Evolutionary conservation across 2,113 vertebrate genomes (phyloP), one percentile per base, ranked within the genome.

Genomic region (Alosa alosa): DNA sequence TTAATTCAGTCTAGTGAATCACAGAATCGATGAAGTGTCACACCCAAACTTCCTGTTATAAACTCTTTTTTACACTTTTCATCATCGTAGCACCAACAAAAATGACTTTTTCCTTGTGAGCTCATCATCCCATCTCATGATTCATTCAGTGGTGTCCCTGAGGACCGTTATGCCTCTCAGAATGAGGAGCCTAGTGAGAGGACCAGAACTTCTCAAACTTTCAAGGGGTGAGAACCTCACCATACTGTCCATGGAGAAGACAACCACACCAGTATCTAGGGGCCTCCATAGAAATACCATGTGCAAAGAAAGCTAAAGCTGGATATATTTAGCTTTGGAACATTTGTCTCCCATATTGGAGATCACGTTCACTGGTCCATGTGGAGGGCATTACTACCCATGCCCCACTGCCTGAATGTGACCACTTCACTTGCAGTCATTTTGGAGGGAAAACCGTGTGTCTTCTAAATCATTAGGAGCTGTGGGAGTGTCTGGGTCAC

Each of bases 91-190:
- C 55, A 85, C 83, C 72, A 84, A 91, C 47, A 86, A 82, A 81
- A 83, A 91, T 91, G 90, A 91, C 91, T 91, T 92, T 91, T 92
- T 85, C 82, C 45, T 82, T 87, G 82, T 89, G 36, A 81, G 50
- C 46, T 0, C 7, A 10, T 22, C 20, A 36, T 92, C 87, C 85
- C 82, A 60, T 92, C 90, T 84, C 25, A 22, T 41, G 11, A 1
- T 75, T 86, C 31, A n/a, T 83, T 64, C 31, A 13, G 41, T 31
- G 64, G 50, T 81, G 83, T 86, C 89, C 86, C 88, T 85, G 3
- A 85, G 44, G 31, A 50, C 20, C 0, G 86, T 86, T 8, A 10
- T 25, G 60, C 22, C 83, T 9, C 18, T 85, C 18, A 60, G 52
- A 83, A 46, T 47, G 36, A 60, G 47, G 36, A 17, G 64, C 7